phyloP scores from a whole-genome alignment of 2,888 invertebrate genomes.

The Marasmarcha lunaedactyla region DNA sequence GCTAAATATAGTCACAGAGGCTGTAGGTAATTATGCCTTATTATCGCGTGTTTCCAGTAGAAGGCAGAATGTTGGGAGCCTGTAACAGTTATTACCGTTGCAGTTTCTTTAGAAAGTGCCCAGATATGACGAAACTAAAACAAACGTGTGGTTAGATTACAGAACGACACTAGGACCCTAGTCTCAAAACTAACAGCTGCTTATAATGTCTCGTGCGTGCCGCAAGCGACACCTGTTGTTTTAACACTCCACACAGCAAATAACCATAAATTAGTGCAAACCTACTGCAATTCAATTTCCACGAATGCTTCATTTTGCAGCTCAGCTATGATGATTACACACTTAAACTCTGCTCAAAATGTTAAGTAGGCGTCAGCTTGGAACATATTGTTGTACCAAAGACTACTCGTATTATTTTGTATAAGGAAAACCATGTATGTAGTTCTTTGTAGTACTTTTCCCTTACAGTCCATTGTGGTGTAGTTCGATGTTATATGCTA shows the following conservation, averaged over 20 bases:
- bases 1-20: slow-evolving; percentile 66
- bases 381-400: not conserved
- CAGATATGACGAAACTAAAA: slow-evolving; percentile 62
- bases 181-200: slow-evolving; percentile 31
- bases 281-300: not conserved
- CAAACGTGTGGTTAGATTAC: slow-evolving; percentile 43
- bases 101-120: slow-evolving; percentile 66
- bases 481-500: too few species aligned
- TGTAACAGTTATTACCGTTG: slow-evolving; percentile 43
- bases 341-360: slow-evolving; percentile 1
- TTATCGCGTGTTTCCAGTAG: slow-evolving; percentile 67
- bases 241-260: slow-evolving; percentile 22
- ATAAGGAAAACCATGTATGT: too few species aligned
- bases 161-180: slow-evolving; percentile 41
- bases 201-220: slow-evolving; percentile 57
- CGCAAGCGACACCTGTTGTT: slow-evolving; percentile 32
- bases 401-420: too few species aligned
- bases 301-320: slow-evolving; percentile 27
- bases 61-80: slow-evolving; percentile 45
- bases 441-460: too few species aligned
- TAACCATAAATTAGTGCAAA: slow-evolving; percentile 29
- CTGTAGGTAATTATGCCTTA: slow-evolving; percentile 64
- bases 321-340: slow-evolving; percentile 15
- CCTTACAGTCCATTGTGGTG: too few species aligned
- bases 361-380: not conserved